Base-by-base conservation (phyloP, 1,140 invertebrate species). In the Acromyrmex heyeri region DNA sequence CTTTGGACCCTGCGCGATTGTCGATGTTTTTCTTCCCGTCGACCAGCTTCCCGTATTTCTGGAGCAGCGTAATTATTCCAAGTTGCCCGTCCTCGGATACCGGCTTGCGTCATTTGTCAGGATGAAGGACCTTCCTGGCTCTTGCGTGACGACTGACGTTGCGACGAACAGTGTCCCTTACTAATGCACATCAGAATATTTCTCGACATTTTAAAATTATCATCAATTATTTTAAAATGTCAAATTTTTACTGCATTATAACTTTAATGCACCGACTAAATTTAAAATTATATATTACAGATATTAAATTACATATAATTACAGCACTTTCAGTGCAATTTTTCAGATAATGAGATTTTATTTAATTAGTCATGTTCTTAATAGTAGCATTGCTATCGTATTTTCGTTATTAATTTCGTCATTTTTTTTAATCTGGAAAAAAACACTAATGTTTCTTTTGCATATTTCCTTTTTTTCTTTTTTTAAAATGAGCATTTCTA, bases 61-160 rank as follows among this genome's bases (percentile, higher is more conserved):
- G 88, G 85, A 91, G 90, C 89, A 86, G 67, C 87, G 82, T 92
- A 93, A 92, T 90, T 91, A 91, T 88, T 83, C 87, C 77, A 87
- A 82, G 57, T 55, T 57, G 62, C 0, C 67, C 77, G 67, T 62
- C 50, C 18, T 75, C 27, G 70, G 16, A 57, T 61, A 76, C 73
- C 83, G 64, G 82, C 77, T 86, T 61, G 82, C 83, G 65, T 89
- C 93, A 94, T 94, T 93, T 93, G 87, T 93, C 93, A 94, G 88
- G 89, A 92, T 91, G 87, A 91, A 86, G 88, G 76, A 89, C 81
- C 85, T 91, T 90, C 85, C 90, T 76, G 86, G 61, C 65, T 76
- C 67, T 55, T 85, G 50, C 76, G n/a, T 44, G 53, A 72, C 67
- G 77, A 70, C 21, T 81, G 57, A 77, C 30, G 27, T 57, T 50